These are phyloP conservation scores for Knipowitschia caucasica DNA, from an alignment of 2,797 vertebrate genomes.

Conservation along the genomic window DNA sequence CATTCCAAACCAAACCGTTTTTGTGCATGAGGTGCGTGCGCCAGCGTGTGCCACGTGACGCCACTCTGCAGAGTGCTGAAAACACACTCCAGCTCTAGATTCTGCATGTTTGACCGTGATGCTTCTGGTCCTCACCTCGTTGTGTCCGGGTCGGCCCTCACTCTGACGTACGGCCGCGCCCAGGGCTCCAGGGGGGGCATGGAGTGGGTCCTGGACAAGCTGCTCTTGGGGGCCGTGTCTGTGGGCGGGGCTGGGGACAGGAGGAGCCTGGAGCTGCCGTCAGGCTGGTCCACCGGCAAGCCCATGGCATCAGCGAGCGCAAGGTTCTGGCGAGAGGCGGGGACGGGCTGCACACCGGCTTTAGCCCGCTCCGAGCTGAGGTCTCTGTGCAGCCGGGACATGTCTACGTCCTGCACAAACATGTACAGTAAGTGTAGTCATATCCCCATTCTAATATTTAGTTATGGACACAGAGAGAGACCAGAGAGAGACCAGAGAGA, in stretches of 20 bases:
- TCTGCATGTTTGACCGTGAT: no score
- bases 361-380: conserved; percentile 76
- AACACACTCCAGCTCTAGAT: no score
- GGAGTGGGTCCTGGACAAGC: conserved; percentile 84
- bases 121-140: conserved; percentile 75
- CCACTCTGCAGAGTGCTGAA: no score
- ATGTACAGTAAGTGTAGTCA: no score
- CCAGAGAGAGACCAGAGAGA: no score
- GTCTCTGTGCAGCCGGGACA: conserved; percentile 83
- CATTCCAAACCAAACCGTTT: no score
- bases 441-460: no score
- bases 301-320: conserved; percentile 65
- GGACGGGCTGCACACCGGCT: conserved; percentile 80
- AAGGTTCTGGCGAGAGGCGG: conserved; percentile 74
- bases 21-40: no score
- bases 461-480: no score
- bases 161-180: conserved; percentile 83
- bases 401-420: conserved; percentile 61
- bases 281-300: conserved; percentile 41
- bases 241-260: conserved; percentile 55
- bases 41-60: no score
- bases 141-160: conserved; percentile 80
- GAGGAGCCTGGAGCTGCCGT: conserved; percentile 35
- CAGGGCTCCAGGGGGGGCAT: conserved; percentile 92
- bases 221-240: conserved; percentile 65